Evolutionary conservation across 2,888 invertebrate species (phyloP).

Genomic region (Leptarthrus brevirostris): DNA sequence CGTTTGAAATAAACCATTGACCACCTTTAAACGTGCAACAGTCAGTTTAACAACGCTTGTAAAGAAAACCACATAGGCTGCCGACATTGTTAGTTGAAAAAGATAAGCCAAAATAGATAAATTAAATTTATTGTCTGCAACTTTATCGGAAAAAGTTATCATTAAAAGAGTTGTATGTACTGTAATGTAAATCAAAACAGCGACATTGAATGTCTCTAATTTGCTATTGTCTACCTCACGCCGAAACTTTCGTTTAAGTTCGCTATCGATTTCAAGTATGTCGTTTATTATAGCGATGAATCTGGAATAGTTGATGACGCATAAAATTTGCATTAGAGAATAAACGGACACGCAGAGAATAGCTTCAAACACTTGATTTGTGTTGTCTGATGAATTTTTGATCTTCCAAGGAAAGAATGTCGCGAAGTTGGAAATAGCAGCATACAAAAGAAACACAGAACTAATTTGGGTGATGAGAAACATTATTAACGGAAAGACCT

Average conservation of each 20-base stretch:
- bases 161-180: neutral
- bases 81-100: slow-evolving; percentile 13
- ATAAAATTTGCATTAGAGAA: slow-evolving; percentile 17
- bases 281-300: slow-evolving; percentile 13
- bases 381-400: neutral
- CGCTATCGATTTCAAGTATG: slow-evolving; percentile 11
- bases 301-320: slow-evolving; percentile 5
- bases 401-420: neutral
- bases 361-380: slow-evolving; percentile 21
- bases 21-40: slow-evolving; percentile 16
- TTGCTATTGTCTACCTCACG: neutral
- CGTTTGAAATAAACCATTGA: slow-evolving; percentile 12
- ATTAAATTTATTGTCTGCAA: neutral
- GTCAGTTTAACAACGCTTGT: slow-evolving; percentile 17
- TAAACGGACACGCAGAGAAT: slow-evolving; percentile 15
- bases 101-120: neutral
- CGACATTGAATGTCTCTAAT: slow-evolving; percentile 10
- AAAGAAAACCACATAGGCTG: slow-evolving; percentile 15
- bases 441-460: slow-evolving; percentile 3
- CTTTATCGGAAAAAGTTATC: neutral
- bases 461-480: slow-evolving; percentile 11
- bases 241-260: slow-evolving; percentile 18
- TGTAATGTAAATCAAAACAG: neutral
- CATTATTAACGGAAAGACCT: neutral
- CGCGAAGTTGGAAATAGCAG: neutral